Percentiles rank a stretch among this genome's conserved stretches.
These are phyloP conservation scores for Pachyuromys duprasi DNA, from an alignment of 2,797 vertebrate species.

Conservation along the genomic window DNA sequence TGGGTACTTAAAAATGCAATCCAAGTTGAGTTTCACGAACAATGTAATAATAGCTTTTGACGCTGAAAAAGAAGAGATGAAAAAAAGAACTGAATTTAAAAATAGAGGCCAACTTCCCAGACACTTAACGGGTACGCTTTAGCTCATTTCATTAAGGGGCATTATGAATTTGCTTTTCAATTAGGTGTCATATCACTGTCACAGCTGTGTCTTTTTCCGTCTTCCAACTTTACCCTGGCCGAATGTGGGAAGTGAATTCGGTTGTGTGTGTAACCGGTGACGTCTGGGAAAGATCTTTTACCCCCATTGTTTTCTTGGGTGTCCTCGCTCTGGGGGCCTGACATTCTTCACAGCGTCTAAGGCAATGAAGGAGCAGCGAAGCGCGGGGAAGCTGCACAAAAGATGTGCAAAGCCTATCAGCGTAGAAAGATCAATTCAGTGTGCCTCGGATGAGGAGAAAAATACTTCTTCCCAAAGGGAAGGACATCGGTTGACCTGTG, in stretches of 20 bases:
- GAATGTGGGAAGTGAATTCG: not conserved
- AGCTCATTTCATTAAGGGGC: slow-evolving; percentile 64
- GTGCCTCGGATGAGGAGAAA: not conserved
- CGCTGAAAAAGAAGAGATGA: not conserved
- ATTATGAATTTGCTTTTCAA: slow-evolving; percentile 61
- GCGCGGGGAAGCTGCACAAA: slow-evolving; percentile 62
- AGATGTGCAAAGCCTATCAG: not conserved
- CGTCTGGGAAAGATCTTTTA: not conserved
- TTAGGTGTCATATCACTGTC: slow-evolving; percentile 43
- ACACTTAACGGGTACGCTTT: not conserved
- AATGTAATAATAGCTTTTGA: not conserved
- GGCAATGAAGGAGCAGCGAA: slow-evolving; percentile 50
- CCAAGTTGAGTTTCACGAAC: slow-evolving; percentile 34
- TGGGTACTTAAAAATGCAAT: not conserved
- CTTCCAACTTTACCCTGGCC: slow-evolving; percentile 40
- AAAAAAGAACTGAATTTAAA: not conserved
- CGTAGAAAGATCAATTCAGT: not conserved
- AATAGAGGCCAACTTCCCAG: slow-evolving; percentile 32
- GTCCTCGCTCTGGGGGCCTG: slow-evolving; percentile 39
- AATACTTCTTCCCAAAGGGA: not conserved
- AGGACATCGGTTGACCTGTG: slow-evolving; percentile 18
- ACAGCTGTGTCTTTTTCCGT: slow-evolving; percentile 6
- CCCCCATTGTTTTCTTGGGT: slow-evolving; percentile 68
- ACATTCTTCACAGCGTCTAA: slow-evolving; percentile 59
- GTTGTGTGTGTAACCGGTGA: not conserved